Percentiles rank a stretch among this genome's conserved stretches.
Evolutionary conservation across 2,888 invertebrate genomes (phyloP).

Genomic region (Gryllus longicercus): DNA sequence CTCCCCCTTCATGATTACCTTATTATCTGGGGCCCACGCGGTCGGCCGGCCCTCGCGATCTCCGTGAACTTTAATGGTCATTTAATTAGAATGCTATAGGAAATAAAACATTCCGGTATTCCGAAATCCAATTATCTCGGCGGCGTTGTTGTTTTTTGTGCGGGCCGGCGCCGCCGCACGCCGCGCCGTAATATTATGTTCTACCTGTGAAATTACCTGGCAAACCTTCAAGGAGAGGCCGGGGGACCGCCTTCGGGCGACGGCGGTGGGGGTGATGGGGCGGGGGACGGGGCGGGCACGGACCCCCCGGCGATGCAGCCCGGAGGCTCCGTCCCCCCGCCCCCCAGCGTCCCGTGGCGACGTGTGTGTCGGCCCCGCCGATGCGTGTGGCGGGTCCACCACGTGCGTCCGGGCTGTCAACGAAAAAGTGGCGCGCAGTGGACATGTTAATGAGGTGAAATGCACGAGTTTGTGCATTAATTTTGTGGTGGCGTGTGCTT

Average conservation of each 20-base stretch:
- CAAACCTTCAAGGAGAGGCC: conserved; percentile 10
- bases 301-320: too few relatives aligned
- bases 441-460: too few relatives aligned
- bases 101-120: conserved; percentile 17
- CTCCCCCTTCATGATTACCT: conserved; percentile 5
- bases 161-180: background rate
- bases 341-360: too few relatives aligned
- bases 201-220: conserved; percentile 10
- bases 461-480: too few relatives aligned
- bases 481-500: too few relatives aligned
- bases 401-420: too few relatives aligned
- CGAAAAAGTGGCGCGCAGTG: too few relatives aligned
- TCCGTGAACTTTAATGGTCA: conserved; percentile 9
- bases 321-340: too few relatives aligned
- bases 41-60: conserved; percentile 6
- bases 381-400: too few relatives aligned
- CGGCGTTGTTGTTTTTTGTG: conserved; percentile 17
- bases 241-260: background rate
- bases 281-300: too few relatives aligned
- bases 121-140: conserved; percentile 3
- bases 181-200: conserved; percentile 8
- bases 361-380: too few relatives aligned
- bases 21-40: conserved; percentile 17
- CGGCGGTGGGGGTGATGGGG: background rate
- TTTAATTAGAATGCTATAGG: conserved; percentile 10